These are phyloP conservation scores for Petrolisthes manimaculis DNA, from an alignment of 2,888 invertebrate genomes.

Conservation along the genomic window DNA sequence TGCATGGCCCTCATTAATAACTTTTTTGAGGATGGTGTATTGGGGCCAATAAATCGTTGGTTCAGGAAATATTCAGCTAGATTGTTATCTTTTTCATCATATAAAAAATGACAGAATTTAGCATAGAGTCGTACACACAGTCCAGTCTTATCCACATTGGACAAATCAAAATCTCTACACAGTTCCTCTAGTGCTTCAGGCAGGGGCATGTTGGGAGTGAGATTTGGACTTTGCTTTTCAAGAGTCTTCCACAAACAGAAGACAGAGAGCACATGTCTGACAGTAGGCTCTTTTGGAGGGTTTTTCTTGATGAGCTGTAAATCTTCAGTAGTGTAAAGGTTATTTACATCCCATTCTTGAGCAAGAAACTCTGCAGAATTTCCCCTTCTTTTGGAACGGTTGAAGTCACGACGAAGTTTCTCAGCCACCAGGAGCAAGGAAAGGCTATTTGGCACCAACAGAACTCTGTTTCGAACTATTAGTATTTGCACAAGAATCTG, in stretches of 20 bases:
- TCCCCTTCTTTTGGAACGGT: conserved; percentile 43
- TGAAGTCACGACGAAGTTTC: conserved; percentile 43
- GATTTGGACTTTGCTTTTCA: conserved; percentile 28
- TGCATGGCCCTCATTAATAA: conserved; percentile 23
- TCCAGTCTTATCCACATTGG: conserved; percentile 30
- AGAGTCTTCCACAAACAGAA: conserved; percentile 59
- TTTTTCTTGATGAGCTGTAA: conserved; percentile 14
- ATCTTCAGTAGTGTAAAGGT: conserved; percentile 40
- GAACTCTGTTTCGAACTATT: conserved; percentile 30
- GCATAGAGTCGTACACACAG: conserved; percentile 42
- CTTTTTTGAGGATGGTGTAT: conserved; percentile 12
- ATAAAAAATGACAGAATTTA: conserved; percentile 36
- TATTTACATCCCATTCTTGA: conserved; percentile 48
- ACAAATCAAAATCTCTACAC: conserved; percentile 27
- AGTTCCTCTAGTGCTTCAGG: conserved; percentile 36
- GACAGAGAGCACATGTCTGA: conserved; percentile 44
- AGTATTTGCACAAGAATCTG: conserved; percentile 54
- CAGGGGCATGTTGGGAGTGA: conserved; percentile 10
- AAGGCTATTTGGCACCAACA: conserved; percentile 51
- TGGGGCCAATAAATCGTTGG: conserved; percentile 23
- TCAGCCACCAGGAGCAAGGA: conserved; percentile 47
- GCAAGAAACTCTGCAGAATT: conserved; percentile 20
- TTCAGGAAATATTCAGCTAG: conserved; percentile 41
- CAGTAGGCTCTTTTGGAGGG: conserved; percentile 18
- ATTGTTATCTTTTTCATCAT: conserved; percentile 42